Evolutionary conservation across 2,797 vertebrate species (phyloP), one percentile per base, ranked within the genome.

Genomic region (Spheniscus humboldti): DNA sequence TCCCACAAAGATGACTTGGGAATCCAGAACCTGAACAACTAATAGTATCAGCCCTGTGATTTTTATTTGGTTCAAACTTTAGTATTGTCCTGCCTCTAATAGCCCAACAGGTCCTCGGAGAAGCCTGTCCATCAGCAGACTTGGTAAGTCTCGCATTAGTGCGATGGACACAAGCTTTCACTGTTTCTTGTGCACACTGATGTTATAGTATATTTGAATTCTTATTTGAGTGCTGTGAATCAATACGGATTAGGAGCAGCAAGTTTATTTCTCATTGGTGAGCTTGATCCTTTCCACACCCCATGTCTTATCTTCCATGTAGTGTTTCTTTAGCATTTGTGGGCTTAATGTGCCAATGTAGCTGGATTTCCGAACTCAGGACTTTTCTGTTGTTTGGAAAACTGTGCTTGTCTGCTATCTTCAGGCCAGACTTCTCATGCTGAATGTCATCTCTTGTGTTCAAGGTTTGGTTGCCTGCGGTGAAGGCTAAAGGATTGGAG

Each of bases 401-500:
- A 53, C 56, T 60, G 4, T 52, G 18, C 50, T 63, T 30, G 41
- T 55, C 73, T 80, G 75, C 79, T 80, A 19, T 24, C 68, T 89
- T 69, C 81, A 77, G 74, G 84, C 55, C 86, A 86, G 6, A 17
- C n/a, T 82, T 67, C 50, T 94, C 50, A 33, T 2, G 2, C 83
- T 83, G 92, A 95, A 17, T 94, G 71, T 63, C 66, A 16, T 96
- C 80, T 96, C 88, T n/a, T 96, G 33, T 88, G 57, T 98, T 97
- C 74, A 94, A 99, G 99, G 98, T 99, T 72, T 99, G 99, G 99
- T 98, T 99, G 88, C 99, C 99, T 31, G 99, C 99, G 13, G 99
- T 99, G 86, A 99, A 99, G 94, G 99, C 99, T 73, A 99, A 99
- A 96, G 99, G 99, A 7, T 87, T 99, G 95, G 99, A 99, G 97